A percentile compares a stretch with the other conserved stretches of the same genome.
These are phyloP conservation scores for Neotoxoptera formosana DNA, from an alignment of 1,140 invertebrate species.

Conservation along the genomic window DNA sequence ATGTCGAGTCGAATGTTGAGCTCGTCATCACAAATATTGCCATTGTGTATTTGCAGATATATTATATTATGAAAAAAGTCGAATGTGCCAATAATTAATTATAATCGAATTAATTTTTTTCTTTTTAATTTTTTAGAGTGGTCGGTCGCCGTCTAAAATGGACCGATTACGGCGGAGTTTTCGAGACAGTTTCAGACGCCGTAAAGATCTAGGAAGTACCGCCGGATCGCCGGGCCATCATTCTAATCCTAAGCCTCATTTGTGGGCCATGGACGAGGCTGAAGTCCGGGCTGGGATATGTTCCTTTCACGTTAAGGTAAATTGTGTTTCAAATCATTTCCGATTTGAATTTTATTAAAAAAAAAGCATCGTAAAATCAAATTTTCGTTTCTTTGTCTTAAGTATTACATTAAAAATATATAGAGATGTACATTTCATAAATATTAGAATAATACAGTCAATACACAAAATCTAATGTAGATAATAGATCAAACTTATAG, in stretches of 20 bases:
- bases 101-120: not conserved
- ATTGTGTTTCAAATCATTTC: not conserved
- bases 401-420: not conserved
- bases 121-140: constrained; percentile 56
- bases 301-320: constrained; percentile 93
- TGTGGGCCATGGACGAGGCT: constrained; percentile 98
- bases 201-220: constrained; percentile 80
- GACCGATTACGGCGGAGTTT: constrained; percentile 90
- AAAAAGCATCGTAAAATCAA: not conserved
- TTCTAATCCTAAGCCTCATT: constrained; percentile 86
- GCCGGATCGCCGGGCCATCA: constrained; percentile 66
- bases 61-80: not conserved
- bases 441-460: not conserved
- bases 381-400: not conserved
- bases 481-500: not conserved
- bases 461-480: not conserved
- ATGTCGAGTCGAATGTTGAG: no score
- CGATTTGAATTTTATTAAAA: not conserved
- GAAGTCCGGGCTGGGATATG: constrained; percentile 95
- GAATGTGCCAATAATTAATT: not conserved
- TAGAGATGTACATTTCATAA: not conserved
- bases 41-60: not conserved
- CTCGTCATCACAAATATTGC: no score
- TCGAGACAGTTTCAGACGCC: constrained; percentile 87
- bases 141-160: constrained; percentile 78